These are phyloP conservation scores for Limnephilus rhombicus DNA, from an alignment of 2,888 invertebrate genomes.

Conservation along the genomic window DNA sequence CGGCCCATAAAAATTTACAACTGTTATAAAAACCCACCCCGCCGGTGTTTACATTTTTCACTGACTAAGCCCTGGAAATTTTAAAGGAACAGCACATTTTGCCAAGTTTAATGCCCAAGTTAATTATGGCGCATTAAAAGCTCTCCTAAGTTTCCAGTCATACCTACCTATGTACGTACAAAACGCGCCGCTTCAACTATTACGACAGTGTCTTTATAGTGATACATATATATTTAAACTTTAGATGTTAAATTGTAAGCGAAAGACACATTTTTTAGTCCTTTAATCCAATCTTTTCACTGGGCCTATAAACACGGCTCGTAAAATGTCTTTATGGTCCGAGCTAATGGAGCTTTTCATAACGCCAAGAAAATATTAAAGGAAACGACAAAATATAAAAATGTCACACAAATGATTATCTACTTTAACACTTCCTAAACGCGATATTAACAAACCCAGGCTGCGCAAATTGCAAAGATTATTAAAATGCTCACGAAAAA, in stretches of 20 bases:
- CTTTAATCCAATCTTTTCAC: constrained; percentile 35
- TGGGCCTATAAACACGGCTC: constrained; percentile 25
- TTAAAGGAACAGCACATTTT: constrained; percentile 56
- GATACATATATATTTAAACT: not conserved
- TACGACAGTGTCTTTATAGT: not conserved
- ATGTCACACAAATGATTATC: constrained; percentile 15
- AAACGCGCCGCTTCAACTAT: constrained; percentile 29
- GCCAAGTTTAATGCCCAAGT: constrained; percentile 62
- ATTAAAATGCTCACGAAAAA: not conserved
- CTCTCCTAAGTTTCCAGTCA: constrained; percentile 19
- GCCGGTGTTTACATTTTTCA: constrained; percentile 63
- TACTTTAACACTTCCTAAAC: not conserved
- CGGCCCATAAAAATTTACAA: constrained; percentile 66
- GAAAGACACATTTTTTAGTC: constrained; percentile 7
- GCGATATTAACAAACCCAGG: not conserved
- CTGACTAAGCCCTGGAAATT: constrained; percentile 55
- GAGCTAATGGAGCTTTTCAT: constrained; percentile 24
- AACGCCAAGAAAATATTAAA: constrained; percentile 16
- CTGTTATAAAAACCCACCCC: constrained; percentile 65
- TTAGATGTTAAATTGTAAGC: constrained; percentile 14
- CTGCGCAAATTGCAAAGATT: not conserved
- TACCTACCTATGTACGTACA: not conserved
- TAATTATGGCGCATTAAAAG: constrained; percentile 63
- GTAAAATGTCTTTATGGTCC: constrained; percentile 29
- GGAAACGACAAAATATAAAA: constrained; percentile 22